Evolutionary conservation across 1,140 invertebrate genomes (phyloP).

Genomic region (Uloborus diversus): DNA sequence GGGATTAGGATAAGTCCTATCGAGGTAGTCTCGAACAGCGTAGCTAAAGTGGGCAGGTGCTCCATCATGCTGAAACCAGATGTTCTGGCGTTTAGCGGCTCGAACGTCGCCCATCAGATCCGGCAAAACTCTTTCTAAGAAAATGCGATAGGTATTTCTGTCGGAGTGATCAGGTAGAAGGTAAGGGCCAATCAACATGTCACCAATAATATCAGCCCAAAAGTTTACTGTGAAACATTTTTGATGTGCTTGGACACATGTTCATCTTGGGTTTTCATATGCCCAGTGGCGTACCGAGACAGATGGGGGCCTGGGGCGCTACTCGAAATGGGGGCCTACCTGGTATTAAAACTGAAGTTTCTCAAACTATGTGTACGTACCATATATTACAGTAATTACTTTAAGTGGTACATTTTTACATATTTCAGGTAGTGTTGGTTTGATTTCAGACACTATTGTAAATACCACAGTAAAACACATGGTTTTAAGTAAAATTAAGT

Average conservation of each 20-base stretch:
- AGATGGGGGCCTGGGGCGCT: too few relatives aligned
- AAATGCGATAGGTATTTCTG: background rate
- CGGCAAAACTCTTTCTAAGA: background rate
- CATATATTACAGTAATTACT: too few relatives aligned
- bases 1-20: background rate
- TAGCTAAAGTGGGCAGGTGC: background rate
- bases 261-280: background rate
- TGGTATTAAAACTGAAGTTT: too few relatives aligned
- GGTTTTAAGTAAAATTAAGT: too few relatives aligned
- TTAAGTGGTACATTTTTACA: too few relatives aligned
- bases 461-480: too few relatives aligned
- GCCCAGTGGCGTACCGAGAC: background rate
- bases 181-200: background rate
- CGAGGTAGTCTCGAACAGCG: background rate
- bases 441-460: too few relatives aligned
- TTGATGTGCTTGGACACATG: background rate
- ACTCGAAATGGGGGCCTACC: too few relatives aligned
- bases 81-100: background rate
- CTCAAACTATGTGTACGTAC: too few relatives aligned
- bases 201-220: background rate
- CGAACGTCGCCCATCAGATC: background rate
- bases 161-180: background rate
- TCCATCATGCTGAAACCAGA: background rate
- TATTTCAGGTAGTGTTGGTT: too few relatives aligned
- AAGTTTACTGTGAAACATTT: background rate